Evolutionary conservation across 2,888 invertebrate genomes (phyloP).

Genomic region (Leucophenga maculata): DNA sequence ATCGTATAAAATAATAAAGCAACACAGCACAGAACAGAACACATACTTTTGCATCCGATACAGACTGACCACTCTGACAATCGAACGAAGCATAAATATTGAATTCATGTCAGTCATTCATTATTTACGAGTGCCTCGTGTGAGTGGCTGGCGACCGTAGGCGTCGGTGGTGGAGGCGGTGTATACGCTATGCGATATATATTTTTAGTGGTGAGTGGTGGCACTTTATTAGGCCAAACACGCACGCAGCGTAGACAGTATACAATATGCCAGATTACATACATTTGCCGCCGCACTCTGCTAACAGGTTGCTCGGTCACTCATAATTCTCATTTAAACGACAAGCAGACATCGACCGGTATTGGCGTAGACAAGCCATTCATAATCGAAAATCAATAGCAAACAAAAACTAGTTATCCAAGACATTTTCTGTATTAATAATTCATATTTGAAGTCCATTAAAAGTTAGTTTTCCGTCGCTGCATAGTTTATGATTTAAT

Average conservation of each 20-base stretch:
- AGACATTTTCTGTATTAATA: too few relatives aligned
- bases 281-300: background rate
- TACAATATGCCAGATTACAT: too few relatives aligned
- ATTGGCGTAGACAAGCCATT: background rate
- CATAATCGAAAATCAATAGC: conserved; percentile 23
- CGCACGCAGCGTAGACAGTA: conserved; percentile 35
- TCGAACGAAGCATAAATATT: conserved; percentile 53
- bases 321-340: background rate
- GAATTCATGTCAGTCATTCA: conserved; percentile 41
- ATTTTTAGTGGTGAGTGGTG: too few relatives aligned
- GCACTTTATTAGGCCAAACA: conserved; percentile 45
- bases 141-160: too few relatives aligned
- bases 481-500: background rate
- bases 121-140: conserved; percentile 32
- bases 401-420: conserved; percentile 19
- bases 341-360: too few relatives aligned
- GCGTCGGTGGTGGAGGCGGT: background rate
- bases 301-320: conserved; percentile 52
- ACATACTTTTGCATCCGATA: conserved; percentile 18
- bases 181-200: too few relatives aligned
- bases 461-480: background rate
- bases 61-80: conserved; percentile 4
- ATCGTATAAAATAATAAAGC: too few relatives aligned
- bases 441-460: too few relatives aligned
- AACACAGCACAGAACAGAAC: too few relatives aligned